These are phyloP conservation scores for Zaprionus tsacasi DNA, from an alignment of 1,140 invertebrate species.

Conservation along the genomic window DNA sequence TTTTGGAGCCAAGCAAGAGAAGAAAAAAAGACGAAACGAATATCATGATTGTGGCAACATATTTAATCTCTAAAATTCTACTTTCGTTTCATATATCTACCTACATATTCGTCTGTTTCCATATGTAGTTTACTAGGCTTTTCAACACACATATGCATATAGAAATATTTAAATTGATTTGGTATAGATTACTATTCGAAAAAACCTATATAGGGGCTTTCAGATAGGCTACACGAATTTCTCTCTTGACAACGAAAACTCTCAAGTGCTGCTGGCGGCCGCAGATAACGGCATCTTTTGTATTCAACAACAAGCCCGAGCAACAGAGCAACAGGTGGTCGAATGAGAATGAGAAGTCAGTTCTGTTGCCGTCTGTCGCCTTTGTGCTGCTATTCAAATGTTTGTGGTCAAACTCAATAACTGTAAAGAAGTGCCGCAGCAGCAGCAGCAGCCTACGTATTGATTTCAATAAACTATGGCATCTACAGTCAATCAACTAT, in stretches of 20 bases:
- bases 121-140: neutral
- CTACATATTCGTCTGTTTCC: no score
- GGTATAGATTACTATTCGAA: neutral
- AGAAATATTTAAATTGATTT: neutral
- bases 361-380: conserved; percentile 22
- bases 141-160: neutral
- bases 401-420: conserved; percentile 74
- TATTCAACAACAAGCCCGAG: conserved; percentile 22
- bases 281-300: conserved; percentile 63
- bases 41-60: neutral
- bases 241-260: conserved; percentile 23
- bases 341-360: conserved; percentile 15
- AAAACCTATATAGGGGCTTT: neutral
- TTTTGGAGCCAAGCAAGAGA: neutral
- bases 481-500: neutral
- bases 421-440: conserved; percentile 30
- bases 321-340: conserved; percentile 69
- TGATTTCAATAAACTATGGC: conserved; percentile 17
- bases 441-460: conserved; percentile 11
- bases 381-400: conserved; percentile 53
- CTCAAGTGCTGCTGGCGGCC: conserved; percentile 22
- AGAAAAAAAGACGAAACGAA: neutral
- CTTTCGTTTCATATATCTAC: neutral
- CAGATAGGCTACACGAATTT: neutral
- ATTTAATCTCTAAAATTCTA: neutral